A percentile compares a stretch with the other conserved stretches of the same genome.
These are phyloP conservation scores for Leptinotarsa lineolata DNA, from an alignment of 1,140 invertebrate genomes.

Conservation along the genomic window DNA sequence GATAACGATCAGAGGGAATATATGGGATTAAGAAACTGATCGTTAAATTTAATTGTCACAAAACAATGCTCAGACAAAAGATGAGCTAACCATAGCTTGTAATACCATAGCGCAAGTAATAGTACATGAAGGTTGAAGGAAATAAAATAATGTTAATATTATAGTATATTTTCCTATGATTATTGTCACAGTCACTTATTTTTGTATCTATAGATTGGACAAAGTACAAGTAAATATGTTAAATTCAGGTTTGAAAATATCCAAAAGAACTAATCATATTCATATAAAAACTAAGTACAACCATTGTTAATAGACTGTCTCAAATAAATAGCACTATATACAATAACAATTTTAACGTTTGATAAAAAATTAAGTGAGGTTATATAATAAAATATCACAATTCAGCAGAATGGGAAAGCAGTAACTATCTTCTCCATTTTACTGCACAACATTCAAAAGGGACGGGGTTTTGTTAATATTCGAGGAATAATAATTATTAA, in stretches of 20 bases:
- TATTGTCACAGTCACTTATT: slow-evolving; percentile 38
- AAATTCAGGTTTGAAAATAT: not conserved
- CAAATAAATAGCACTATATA: slow-evolving; percentile 3
- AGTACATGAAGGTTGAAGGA: not conserved
- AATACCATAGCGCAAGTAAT: too few relatives aligned
- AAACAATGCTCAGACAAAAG: too few relatives aligned
- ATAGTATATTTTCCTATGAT: slow-evolving; percentile 32
- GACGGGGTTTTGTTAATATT: not conserved
- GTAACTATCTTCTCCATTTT: too few relatives aligned
- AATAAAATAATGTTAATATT: not conserved
- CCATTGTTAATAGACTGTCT: not conserved
- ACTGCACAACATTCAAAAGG: not conserved
- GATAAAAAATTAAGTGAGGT: slow-evolving; percentile 10
- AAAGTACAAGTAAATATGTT: slow-evolving; percentile 1
- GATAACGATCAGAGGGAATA: too few relatives aligned
- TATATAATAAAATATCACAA: slow-evolving; percentile 9
- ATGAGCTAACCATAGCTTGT: too few relatives aligned
- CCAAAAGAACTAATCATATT: slow-evolving; percentile 11
- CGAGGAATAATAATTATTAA: too few relatives aligned
- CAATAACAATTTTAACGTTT: slow-evolving; percentile 12
- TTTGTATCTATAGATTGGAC: slow-evolving; percentile 7
- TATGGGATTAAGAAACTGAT: too few relatives aligned
- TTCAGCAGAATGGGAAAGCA: not conserved
- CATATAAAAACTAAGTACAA: slow-evolving; percentile 5
- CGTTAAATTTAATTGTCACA: too few relatives aligned